Base-by-base conservation (phyloP, 2,888 invertebrate species). In the Eremobia ochroleuca region DNA sequence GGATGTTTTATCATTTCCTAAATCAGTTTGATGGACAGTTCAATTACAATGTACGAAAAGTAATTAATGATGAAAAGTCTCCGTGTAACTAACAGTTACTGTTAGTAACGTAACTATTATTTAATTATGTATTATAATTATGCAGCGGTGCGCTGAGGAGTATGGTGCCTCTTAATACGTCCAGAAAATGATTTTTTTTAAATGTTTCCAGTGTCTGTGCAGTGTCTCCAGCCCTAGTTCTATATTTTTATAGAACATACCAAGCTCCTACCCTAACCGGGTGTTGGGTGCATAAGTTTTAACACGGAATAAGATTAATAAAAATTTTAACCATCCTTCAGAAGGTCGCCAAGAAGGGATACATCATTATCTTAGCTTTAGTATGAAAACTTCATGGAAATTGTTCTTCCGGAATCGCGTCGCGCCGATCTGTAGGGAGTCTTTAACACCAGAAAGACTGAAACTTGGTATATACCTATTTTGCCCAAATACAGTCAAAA, bases 11-110 rank as follows among this genome's bases (percentile, higher is more conserved):
- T 59, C 9, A 31, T 65, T 74, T 65, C 21, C 58, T 37, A 18
- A 59, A 58, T 58, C 34, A 37, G 6, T 65, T 25, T 65, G 74
- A 76, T 65, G 65, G 74, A 59, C 58, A 74, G 18, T 28, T 46
- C 21, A 49, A 46, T 73, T 65, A 46, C 13, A 46, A 59, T 62
- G 21, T 28, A 46, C 28, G 34, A n/a, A 61, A n/a, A 2, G 18
- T 61, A 25, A 59, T 43, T 21, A 64, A 25, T 6, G 34, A 69
- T 49, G 8, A 37, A 58, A n/a, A 37, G 15, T 62, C 9, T 9
- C n/a, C 1, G n/a, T 37, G 37, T 64, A 8, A 37, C 37, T 15
- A 37, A n/a, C n/a, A n/a, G n/a, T n/a, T n/a, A n/a, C n/a, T n/a
- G n/a, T n/a, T n/a, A n/a, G n/a, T n/a, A n/a, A n/a, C n/a, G n/a